Evolutionary conservation across 1,140 invertebrate species (phyloP).

Genomic region (Micrasema minimum): DNA sequence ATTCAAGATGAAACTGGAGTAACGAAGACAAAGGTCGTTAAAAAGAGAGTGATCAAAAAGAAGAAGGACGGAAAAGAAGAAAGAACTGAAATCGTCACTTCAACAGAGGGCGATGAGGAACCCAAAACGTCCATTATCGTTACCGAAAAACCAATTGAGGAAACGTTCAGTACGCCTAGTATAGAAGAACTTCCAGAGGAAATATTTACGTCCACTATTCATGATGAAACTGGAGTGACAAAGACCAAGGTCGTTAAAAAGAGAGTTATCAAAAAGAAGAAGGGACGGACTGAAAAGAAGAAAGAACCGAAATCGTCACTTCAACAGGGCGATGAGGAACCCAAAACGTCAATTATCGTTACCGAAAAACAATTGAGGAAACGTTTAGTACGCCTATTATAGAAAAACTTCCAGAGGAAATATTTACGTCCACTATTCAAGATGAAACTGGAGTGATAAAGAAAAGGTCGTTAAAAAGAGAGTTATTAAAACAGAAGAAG

Average conservation of each 20-base stretch:
- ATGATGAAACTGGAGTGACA: slow-evolving; percentile 44
- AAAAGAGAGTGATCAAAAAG: slow-evolving; percentile 46
- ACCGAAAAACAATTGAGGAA: slow-evolving; percentile 17
- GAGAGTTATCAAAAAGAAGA: slow-evolving; percentile 55
- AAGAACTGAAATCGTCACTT: slow-evolving; percentile 54
- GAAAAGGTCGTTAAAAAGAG: slow-evolving; percentile 56
- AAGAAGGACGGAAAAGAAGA: slow-evolving; percentile 44
- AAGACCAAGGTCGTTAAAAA: slow-evolving; percentile 49
- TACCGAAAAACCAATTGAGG: slow-evolving; percentile 21
- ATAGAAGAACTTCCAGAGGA: slow-evolving; percentile 13
- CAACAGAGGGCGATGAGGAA: slow-evolving; percentile 51
- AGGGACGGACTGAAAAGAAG: slow-evolving; percentile 58
- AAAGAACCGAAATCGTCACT: slow-evolving; percentile 61
- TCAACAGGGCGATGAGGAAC: slow-evolving; percentile 58
- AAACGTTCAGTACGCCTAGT: not conserved
- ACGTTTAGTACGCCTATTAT: not conserved
- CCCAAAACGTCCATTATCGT: slow-evolving; percentile 34
- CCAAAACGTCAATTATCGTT: slow-evolving; percentile 54
- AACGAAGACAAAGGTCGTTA: slow-evolving; percentile 49
- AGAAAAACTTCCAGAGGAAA: slow-evolving; percentile 21
- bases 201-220: slow-evolving; percentile 27
- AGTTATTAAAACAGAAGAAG: slow-evolving; percentile 56
- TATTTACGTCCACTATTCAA: not conserved
- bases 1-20: slow-evolving; percentile 49
- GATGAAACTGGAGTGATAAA: slow-evolving; percentile 35